Percentiles rank a stretch among this genome's conserved stretches.
Conservation (phyloP, 2,797 vertebrate species). For the Bryconaethiops microstoma region DNA sequence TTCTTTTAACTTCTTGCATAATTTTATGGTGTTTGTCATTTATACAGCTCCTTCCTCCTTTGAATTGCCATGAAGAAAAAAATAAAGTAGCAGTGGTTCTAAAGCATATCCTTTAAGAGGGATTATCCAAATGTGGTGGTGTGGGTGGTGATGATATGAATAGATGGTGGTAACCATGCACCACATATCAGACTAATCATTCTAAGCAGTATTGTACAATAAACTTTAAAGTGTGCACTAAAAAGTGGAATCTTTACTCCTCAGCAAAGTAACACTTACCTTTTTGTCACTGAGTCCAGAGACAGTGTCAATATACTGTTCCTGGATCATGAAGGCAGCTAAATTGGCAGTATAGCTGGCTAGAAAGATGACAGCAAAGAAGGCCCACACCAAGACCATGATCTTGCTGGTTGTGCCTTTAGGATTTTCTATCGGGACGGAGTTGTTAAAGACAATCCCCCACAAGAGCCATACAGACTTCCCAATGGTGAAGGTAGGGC, state of each 20-base stretch:
- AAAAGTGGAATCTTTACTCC: not conserved
- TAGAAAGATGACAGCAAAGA: constrained; percentile 97
- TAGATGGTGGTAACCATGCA: not conserved
- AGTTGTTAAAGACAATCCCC: constrained; percentile 98
- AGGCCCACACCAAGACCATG: constrained; percentile 99
- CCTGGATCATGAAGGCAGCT: constrained; percentile 98
- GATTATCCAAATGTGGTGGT: not conserved
- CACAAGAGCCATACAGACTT: constrained; percentile 98
- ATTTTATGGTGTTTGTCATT: constrained; percentile 34
- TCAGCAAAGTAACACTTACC: constrained; percentile 74
- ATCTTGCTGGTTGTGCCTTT: constrained; percentile 98
- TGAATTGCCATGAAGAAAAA: constrained; percentile 9
- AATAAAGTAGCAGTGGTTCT: constrained; percentile 1
- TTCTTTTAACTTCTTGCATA: constrained; percentile 23
- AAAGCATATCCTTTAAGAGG: constrained; percentile 10
- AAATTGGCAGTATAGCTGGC: constrained; percentile 98
- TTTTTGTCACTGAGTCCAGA: constrained; percentile 97
- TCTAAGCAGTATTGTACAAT: not conserved
- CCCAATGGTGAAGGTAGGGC: constrained; percentile 95
- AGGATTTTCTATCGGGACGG: constrained; percentile 95
- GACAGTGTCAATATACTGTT: constrained; percentile 97
- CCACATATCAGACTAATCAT: not conserved
- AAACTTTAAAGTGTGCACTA: not conserved
- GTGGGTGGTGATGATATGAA: constrained; percentile 10
- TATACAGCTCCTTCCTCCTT: not conserved